These are phyloP conservation scores for Lutjanus campechanus DNA, from an alignment of 2,797 vertebrate genomes.

Conservation along the genomic window DNA sequence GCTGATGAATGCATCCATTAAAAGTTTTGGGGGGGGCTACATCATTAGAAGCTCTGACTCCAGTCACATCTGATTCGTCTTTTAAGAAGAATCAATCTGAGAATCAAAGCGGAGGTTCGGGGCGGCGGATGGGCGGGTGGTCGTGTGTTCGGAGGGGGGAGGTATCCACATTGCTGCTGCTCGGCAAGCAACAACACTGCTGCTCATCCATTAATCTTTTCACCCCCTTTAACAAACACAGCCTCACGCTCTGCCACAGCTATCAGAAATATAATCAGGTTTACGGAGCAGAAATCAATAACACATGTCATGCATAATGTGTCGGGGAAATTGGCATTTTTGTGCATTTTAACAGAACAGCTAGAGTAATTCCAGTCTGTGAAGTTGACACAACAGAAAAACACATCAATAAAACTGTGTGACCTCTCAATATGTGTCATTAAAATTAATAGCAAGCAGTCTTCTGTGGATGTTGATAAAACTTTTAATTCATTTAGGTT, in stretches of 20 bases:
- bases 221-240: constrained; percentile 36
- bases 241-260: constrained; percentile 27
- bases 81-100: constrained; percentile 55
- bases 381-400: background rate
- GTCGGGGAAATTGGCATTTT: constrained; percentile 27
- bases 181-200: constrained; percentile 17
- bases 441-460: constrained; percentile 3
- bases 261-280: constrained; percentile 33
- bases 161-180: constrained; percentile 4
- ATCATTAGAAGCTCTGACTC: constrained; percentile 60
- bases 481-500: background rate
- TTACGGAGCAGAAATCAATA: constrained; percentile 34
- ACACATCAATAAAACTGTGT: background rate
- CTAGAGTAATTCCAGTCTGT: constrained; percentile 8
- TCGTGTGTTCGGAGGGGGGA: background rate
- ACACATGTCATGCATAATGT: constrained; percentile 16
- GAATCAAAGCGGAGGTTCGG: constrained; percentile 38
- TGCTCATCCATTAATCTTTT: constrained; percentile 42
- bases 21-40: constrained; percentile 60
- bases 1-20: constrained; percentile 63
- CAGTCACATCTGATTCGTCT: constrained; percentile 44
- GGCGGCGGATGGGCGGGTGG: background rate
- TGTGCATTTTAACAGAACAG: constrained; percentile 16
- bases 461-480: background rate
- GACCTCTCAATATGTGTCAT: background rate